Base-by-base conservation (phyloP, 2,113 vertebrate species). In the Seriola aureovittata region DNA sequence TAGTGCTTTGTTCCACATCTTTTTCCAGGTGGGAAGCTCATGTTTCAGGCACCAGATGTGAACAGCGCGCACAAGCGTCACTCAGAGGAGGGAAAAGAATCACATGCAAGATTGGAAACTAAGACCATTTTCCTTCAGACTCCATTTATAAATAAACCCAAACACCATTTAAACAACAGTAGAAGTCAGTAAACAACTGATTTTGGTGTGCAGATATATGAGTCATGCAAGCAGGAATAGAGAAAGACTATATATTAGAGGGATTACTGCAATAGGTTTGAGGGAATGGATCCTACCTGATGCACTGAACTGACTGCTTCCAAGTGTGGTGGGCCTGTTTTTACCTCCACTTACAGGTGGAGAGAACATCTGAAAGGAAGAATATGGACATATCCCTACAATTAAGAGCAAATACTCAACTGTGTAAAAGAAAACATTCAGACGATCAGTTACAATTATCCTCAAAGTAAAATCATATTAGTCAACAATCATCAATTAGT, bases 321-420 rank as follows among this genome's bases (percentile, higher is more conserved):
- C 98, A 46, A 99, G 94, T 1, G 98, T 99, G 8, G 97, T 99
- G 66, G 97, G 98, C 94, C 97, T 97, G 92, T 97, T 98, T 95
- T 97, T 99, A 89, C 97, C 98, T 94, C 97, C 97, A 83, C 96
- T 97, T 88, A 98, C 98, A 95, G 98, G 98, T 91, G 98, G 98
- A n/a, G 98, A 99, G 94, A 99, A 99, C 98, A 99, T 99, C 98
- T 99, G 94, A 91, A 81, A 83, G 48, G 48, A 79, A 75, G 40
- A 85, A 80, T 13, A 80, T 5, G 63, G 25, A 91, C n/a, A 72
- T 2, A 17, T 3, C 65, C 29, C 29, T 38, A 46, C 48, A 70
- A 67, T 74, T 40, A 79, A 81, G n/a, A 73, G 7, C 58, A 66
- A 44, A 59, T 48, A 42, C 17, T 57, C 21, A n/a, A 58, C 25